Conservation (phyloP, 2,113 vertebrate genomes). For the Callaeas wilsoni region DNA sequence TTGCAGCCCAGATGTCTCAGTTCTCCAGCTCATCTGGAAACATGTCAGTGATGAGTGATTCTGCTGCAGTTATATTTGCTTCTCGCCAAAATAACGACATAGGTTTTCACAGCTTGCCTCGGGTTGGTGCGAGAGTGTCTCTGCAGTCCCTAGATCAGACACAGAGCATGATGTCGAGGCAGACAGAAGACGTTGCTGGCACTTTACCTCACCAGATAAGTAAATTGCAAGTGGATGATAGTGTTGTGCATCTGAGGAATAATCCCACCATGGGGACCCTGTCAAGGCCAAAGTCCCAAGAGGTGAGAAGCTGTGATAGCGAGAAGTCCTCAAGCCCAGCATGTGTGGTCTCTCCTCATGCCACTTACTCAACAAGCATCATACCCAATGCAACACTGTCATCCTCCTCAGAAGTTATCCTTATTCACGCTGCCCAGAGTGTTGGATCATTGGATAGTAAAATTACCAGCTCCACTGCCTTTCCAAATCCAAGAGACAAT, state of each 20-base stretch:
- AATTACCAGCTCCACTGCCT: slow-evolving; percentile 49
- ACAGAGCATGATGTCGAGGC: slow-evolving; percentile 67
- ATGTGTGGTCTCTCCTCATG: slow-evolving; percentile 85
- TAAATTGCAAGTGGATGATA: slow-evolving; percentile 78
- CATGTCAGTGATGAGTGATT: slow-evolving; percentile 83
- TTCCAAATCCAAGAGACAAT: slow-evolving; percentile 64
- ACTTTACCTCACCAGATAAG: slow-evolving; percentile 70
- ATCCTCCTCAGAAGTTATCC: slow-evolving; percentile 82
- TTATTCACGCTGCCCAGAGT: slow-evolving; percentile 76
- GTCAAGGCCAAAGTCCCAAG: slow-evolving; percentile 84
- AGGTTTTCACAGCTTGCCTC: slow-evolving; percentile 90
- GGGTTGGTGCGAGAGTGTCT: slow-evolving; percentile 78
- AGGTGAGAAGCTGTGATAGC: slow-evolving; percentile 72
- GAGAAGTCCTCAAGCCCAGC: slow-evolving; percentile 73
- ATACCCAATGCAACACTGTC: slow-evolving; percentile 90
- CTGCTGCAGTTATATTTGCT: slow-evolving; percentile 72
- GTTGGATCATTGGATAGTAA: slow-evolving; percentile 54
- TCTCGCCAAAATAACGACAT: slow-evolving; percentile 73
- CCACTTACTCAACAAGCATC: slow-evolving; percentile 83
- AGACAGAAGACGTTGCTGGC: slow-evolving; percentile 65
- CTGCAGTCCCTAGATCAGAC: slow-evolving; percentile 80
- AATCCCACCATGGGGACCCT: slow-evolving; percentile 57
- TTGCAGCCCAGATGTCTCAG: slow-evolving; percentile 91
- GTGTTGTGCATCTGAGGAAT: slow-evolving; percentile 75
- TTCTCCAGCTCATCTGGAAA: slow-evolving; percentile 88